A percentile compares a stretch with the other conserved stretches of the same genome.
Evolutionary conservation across 2,113 vertebrate genomes (phyloP).

Genomic region (Calidris pygmaea): DNA sequence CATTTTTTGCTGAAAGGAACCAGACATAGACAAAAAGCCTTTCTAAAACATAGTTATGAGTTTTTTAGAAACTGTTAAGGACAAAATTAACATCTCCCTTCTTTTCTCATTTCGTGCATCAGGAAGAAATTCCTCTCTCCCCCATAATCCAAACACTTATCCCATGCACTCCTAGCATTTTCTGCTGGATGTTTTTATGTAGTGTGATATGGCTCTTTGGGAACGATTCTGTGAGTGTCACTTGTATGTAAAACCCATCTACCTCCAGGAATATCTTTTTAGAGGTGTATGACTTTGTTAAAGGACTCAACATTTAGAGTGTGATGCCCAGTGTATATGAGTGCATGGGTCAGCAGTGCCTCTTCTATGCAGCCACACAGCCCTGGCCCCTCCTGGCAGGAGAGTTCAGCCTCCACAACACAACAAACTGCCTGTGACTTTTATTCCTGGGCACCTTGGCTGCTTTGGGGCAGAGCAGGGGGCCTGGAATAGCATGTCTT

Average conservation of each 20-base stretch:
- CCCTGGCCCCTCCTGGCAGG: neutral
- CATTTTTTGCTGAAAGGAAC: neutral
- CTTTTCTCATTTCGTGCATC: neutral
- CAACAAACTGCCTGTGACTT: neutral
- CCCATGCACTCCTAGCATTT: neutral
- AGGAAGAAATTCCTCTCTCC: neutral
- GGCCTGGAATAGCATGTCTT: neutral
- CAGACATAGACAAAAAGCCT: neutral
- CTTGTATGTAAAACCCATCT: accelerated
- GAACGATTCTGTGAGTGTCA: neutral
- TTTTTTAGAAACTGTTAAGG: neutral
- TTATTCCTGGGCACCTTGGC: neutral
- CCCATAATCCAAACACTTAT: accelerated
- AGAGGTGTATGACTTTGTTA: neutral
- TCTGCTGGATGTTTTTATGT: neutral
- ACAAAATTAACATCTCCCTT: neutral
- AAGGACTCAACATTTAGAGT: neutral
- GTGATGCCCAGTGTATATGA: accelerated
- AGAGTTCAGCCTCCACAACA: neutral
- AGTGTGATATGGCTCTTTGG: accelerated
- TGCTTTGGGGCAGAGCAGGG: neutral
- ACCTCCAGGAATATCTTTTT: accelerated
- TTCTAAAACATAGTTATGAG: neutral
- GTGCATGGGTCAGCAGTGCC: neutral
- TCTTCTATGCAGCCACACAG: neutral